Base-by-base conservation (phyloP, 2,113 vertebrate genomes). In the Microcebus tavaratra region DNA sequence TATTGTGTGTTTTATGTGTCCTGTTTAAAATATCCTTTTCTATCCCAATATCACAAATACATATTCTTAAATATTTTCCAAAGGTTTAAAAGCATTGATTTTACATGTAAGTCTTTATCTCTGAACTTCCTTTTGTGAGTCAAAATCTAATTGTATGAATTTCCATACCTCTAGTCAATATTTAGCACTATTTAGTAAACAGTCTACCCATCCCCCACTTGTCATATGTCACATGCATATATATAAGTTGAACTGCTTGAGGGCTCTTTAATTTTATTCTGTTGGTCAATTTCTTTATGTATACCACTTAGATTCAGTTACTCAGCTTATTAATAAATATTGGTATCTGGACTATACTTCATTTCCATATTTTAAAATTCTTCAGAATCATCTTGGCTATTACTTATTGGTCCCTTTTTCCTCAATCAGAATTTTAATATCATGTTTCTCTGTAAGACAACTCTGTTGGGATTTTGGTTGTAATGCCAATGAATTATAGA, bases 101-200 rank as follows among this genome's bases (percentile, higher is more conserved):
- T 53, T 36, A 78, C 12, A 36, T 18, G 90, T 88, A 81, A 57
- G 17, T 83, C 29, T 48, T 83, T 72, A 27, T 72, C 55, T 96
- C 31, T 96, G 50, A 48, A 84, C 89, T 89, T 92, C 55, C 83
- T 55, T 80, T 73, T 57, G 50, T 63, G 8, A n/a, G 70, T 90
- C 70, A 78, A 57, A 42, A 78, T n/a, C 36, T 90, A 34, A 9
- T 68, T 76, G 70, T 82, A 53, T n/a, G 63, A 73, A 70, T 94
- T 75, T 29, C n/a, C 9, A 10, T 87, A 27, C 27, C 42, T 5
- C 6, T 31, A 76, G 76, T 23, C 34, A 59, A 21, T 79, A 42
- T n/a, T 78, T 83, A 67, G 36, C 34, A 65, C 18, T 48, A 29
- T 48, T 95, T 48, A 34, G 31, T 79, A 29, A 79, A 55, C 11